These are phyloP conservation scores for Carassius carassius DNA, from an alignment of 2,113 vertebrate genomes.

Conservation along the genomic window DNA sequence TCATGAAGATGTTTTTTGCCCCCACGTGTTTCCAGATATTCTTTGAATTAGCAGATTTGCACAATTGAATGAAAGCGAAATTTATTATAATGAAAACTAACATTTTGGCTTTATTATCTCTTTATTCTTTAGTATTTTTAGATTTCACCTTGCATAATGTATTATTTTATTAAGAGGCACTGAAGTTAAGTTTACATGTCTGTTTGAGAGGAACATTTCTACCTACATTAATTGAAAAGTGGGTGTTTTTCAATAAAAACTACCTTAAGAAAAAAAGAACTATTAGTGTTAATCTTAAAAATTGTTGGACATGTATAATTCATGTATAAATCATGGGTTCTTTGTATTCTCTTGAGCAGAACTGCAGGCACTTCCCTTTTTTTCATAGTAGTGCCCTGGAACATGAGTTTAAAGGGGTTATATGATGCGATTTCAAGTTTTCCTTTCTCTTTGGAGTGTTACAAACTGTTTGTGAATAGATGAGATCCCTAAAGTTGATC, in stretches of 20 bases:
- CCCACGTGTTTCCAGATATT: background rate
- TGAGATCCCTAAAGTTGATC: no score
- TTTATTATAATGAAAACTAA: background rate
- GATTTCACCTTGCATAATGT: background rate
- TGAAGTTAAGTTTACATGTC: no score
- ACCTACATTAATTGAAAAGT: background rate
- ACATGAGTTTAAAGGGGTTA: background rate
- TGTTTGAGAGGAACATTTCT: background rate
- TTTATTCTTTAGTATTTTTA: no score
- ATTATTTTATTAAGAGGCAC: background rate
- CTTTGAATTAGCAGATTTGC: background rate
- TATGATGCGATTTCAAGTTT: no score
- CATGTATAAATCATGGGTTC: background rate
- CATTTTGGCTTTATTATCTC: no score
- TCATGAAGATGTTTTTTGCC: background rate
- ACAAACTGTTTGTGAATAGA: no score
- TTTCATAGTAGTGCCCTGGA: background rate
- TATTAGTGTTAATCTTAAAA: background rate
- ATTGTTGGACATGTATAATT: background rate
- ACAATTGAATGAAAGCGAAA: background rate
- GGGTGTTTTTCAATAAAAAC: background rate
- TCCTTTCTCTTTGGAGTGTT: no score
- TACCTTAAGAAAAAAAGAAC: no score
- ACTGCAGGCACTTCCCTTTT: background rate
- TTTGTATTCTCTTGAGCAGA: background rate